phyloP scores from a whole-genome alignment of 37 sponge, comb jelly and placozoan genomes.

The Bolinopsis microptera region DNA sequence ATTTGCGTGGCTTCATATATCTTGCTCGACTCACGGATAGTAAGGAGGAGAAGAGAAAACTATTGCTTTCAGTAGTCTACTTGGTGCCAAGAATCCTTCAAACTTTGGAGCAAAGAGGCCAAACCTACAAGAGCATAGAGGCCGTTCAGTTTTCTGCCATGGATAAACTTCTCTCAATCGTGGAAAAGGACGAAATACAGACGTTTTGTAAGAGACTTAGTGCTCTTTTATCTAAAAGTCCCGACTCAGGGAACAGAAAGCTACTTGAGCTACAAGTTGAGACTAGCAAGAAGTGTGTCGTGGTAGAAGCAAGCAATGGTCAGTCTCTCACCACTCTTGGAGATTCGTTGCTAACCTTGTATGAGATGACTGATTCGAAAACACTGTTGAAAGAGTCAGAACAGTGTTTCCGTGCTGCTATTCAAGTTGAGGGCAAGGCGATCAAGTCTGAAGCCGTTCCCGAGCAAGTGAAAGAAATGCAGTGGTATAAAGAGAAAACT shows the following conservation, averaged over 20 bases:
- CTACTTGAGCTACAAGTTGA: slow-evolving; percentile 50
- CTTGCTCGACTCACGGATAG: neutral
- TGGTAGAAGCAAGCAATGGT: slow-evolving; percentile 77
- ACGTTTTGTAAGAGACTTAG: neutral
- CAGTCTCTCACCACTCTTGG: slow-evolving; percentile 84
- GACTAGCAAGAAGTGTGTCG: slow-evolving; percentile 73
- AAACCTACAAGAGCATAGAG: slow-evolving; percentile 1
- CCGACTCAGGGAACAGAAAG: neutral
- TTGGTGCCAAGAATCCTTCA: slow-evolving; percentile 38
- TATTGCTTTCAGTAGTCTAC: neutral
- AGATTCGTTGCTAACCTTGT: slow-evolving; percentile 76
- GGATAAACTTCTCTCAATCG: slow-evolving; percentile 13
- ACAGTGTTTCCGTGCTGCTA: slow-evolving; percentile 81
- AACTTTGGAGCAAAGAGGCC: neutral
- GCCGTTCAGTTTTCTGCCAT: slow-evolving; percentile 7
- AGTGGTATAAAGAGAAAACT: slow-evolving; percentile 79
- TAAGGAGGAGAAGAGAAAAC: neutral
- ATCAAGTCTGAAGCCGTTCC: slow-evolving; percentile 66
- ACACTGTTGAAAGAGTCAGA: slow-evolving; percentile 77
- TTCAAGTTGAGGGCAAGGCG: slow-evolving; percentile 79
- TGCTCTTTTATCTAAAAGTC: slow-evolving; percentile 1
- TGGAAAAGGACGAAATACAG: neutral
- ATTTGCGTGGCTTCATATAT: neutral
- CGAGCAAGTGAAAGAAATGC: slow-evolving; percentile 69
- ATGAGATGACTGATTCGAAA: slow-evolving; percentile 69